Evolutionary conservation across 2,113 vertebrate genomes (phyloP).

Genomic region (Riparia riparia): DNA sequence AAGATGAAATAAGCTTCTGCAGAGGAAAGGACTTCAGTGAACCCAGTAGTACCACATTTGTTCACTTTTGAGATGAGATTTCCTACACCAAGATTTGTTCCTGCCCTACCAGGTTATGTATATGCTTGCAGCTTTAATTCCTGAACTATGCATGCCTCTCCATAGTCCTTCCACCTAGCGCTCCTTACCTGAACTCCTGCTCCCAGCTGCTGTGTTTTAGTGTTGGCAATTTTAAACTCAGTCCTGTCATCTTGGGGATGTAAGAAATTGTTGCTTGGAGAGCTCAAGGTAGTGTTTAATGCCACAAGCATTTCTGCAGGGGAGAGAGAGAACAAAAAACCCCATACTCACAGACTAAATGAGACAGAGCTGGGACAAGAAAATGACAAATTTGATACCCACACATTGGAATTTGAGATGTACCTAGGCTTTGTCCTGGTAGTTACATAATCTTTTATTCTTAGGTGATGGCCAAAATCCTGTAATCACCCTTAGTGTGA

Average conservation of each 20-base stretch:
- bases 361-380: neutral
- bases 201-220: neutral
- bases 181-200: conserved; percentile 35
- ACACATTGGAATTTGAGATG: neutral
- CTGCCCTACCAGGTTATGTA: neutral
- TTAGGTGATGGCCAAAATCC: neutral
- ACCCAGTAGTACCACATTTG: neutral
- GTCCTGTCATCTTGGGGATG: neutral
- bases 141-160: neutral
- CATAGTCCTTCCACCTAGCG: neutral
- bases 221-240: neutral
- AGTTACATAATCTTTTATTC: neutral
- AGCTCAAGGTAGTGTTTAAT: neutral
- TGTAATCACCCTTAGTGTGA: neutral
- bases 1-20: neutral
- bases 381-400: neutral
- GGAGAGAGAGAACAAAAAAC: neutral
- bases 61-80: neutral
- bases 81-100: neutral
- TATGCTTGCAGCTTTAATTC: neutral
- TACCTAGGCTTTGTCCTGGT: neutral
- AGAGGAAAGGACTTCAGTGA: neutral
- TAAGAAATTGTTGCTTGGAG: neutral
- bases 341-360: neutral
- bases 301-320: neutral